A percentile compares a stretch with the other conserved stretches of the same genome.
phyloP scores from a whole-genome alignment of 2,888 invertebrate genomes.

The Synanthedon andrenaeformis region DNA sequence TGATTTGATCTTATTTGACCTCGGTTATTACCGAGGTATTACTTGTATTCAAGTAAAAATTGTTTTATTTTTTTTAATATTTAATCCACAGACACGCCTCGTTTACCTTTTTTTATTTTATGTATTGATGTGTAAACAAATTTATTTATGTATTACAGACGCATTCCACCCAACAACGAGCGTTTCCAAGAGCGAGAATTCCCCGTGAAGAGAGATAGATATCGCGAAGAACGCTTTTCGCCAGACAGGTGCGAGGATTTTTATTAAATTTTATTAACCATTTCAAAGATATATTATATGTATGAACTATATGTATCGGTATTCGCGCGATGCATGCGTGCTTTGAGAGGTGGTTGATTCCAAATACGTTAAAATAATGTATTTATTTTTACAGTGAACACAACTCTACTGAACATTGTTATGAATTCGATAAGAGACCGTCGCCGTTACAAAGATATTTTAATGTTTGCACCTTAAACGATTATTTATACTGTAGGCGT shows the following conservation, averaged over 20 bases:
- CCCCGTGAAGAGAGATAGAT: conserved; percentile 47
- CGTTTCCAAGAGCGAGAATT: conserved; percentile 44
- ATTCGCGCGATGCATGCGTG: background rate
- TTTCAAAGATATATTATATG: background rate
- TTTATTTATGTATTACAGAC: conserved; percentile 22
- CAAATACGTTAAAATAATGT: conserved; percentile 55
- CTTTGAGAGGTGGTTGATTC: conserved; percentile 20
- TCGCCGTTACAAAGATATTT: conserved; percentile 64
- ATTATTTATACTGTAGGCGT: conserved; percentile 49
- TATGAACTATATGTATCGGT: background rate
- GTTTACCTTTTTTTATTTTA: too few species aligned
- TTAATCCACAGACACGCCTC: too few species aligned
- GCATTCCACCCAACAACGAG: conserved; percentile 38
- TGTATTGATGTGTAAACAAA: too few species aligned
- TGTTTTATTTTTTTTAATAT: too few species aligned
- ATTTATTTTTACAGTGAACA: conserved; percentile 69
- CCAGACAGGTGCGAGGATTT: conserved; percentile 39
- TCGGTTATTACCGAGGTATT: too few species aligned
- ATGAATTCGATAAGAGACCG: conserved; percentile 54
- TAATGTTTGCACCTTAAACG: conserved; percentile 56
- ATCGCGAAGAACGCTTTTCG: conserved; percentile 36
- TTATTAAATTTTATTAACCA: background rate
- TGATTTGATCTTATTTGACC: too few species aligned
- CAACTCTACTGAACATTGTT: conserved; percentile 63
- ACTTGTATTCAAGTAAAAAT: too few species aligned